phyloP scores from a whole-genome alignment of 2,888 invertebrate species.

The Epistrophe eligans region DNA sequence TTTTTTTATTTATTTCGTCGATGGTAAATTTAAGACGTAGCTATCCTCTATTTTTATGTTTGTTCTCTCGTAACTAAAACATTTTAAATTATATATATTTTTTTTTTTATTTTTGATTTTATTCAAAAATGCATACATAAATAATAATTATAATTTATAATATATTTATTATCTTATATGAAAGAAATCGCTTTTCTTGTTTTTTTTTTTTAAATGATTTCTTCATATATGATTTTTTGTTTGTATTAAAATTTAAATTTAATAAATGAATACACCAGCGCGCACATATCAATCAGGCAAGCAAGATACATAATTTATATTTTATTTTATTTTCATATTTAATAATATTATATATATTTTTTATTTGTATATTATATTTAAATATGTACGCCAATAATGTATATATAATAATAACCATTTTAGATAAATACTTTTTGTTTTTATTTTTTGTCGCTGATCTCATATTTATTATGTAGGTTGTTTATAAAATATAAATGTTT shows the following conservation, averaged over 20 bases:
- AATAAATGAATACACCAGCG: constrained; percentile 71
- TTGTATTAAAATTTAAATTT: neutral
- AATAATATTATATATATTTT: constrained; percentile 25
- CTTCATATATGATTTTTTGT: constrained; percentile 1
- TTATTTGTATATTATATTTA: constrained; percentile 37
- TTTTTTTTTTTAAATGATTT: neutral
- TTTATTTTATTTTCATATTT: constrained; percentile 38
- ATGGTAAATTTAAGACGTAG: constrained; percentile 43
- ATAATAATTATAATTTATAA: constrained; percentile 24
- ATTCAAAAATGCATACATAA: constrained; percentile 37
- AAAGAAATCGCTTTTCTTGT: constrained; percentile 27
- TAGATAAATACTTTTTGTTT: constrained; percentile 58
- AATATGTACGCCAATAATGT: constrained; percentile 43
- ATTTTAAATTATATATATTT: constrained; percentile 10
- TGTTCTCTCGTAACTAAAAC: constrained; percentile 11
- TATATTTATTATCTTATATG: constrained; percentile 19
- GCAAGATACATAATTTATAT: constrained; percentile 71
- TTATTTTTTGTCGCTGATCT: constrained; percentile 51
- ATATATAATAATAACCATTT: constrained; percentile 34
- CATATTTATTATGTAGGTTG: constrained; percentile 1
- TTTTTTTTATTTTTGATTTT: constrained; percentile 24
- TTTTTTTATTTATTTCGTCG: constrained; percentile 32
- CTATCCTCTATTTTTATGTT: neutral
- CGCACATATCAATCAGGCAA: constrained; percentile 75
- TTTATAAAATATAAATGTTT: constrained; percentile 56